A percentile compares a stretch with the other conserved stretches of the same genome.
Conservation (phyloP, 1,140 invertebrate genomes). For the Holotrichia oblita region DNA sequence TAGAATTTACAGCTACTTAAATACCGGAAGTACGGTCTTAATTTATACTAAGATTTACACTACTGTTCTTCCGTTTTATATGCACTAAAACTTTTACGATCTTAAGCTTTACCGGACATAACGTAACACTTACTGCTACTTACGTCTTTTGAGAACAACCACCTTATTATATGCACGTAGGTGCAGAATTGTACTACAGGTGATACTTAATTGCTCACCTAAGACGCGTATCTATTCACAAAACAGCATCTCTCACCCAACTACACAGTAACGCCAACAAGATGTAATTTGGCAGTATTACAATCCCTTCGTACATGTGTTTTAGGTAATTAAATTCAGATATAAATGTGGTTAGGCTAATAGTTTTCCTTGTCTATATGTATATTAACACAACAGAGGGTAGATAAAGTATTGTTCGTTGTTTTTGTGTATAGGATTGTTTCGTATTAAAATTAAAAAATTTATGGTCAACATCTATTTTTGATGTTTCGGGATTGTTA, state of each 20-base stretch:
- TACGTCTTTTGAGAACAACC: not conserved
- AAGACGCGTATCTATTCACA: not conserved
- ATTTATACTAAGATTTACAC: not conserved
- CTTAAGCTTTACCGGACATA: not conserved
- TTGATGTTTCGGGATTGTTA: too few relatives aligned
- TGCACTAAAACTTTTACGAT: slow-evolving; percentile 31
- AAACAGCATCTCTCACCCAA: not conserved
- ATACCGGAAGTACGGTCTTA: not conserved
- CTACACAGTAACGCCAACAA: not conserved
- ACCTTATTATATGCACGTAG: not conserved
- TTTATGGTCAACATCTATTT: too few relatives aligned
- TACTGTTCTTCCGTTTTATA: slow-evolving; percentile 2
- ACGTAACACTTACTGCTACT: not conserved
- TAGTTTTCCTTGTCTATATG: too few relatives aligned
- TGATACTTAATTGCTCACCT: not conserved
- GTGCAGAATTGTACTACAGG: not conserved
- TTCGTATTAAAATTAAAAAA: too few relatives aligned
- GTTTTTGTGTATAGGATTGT: too few relatives aligned
- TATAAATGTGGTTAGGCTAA: too few relatives aligned
- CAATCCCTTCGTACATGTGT: too few relatives aligned
- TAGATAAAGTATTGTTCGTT: too few relatives aligned
- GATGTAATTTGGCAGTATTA: not conserved
- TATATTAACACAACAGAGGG: too few relatives aligned
- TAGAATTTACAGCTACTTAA: not conserved
- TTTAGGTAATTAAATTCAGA: too few relatives aligned